Evolutionary conservation across 2,113 vertebrate species (phyloP).

Genomic region (Dasyornis broadbenti): DNA sequence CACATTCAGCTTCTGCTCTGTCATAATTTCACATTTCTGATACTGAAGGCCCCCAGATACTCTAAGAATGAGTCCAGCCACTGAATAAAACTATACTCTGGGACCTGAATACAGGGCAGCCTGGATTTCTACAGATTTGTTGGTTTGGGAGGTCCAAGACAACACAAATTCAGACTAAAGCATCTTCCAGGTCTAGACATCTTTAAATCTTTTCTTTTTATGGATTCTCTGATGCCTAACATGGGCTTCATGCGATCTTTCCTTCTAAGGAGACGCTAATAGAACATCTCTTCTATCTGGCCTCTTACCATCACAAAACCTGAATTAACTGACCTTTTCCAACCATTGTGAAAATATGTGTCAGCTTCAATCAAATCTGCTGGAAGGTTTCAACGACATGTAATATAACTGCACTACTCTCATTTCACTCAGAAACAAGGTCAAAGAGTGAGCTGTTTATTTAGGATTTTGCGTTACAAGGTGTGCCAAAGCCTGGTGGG

Average conservation of each 20-base stretch:
- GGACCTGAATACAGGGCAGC: not conserved
- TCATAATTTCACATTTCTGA: not conserved
- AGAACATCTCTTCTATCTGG: not conserved
- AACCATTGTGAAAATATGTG: not conserved
- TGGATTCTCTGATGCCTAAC: not conserved
- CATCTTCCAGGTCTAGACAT: not conserved
- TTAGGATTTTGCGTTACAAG: not conserved
- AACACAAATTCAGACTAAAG: not conserved
- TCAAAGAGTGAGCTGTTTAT: not conserved
- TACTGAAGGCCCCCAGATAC: not conserved
- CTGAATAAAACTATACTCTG: not conserved
- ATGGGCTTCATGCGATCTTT: not conserved
- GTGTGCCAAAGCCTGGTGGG: not conserved
- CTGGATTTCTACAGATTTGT: not conserved
- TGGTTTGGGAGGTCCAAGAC: not conserved
- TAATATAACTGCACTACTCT: not conserved
- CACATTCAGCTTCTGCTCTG: not conserved
- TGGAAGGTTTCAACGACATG: not conserved
- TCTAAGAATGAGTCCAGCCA: not conserved
- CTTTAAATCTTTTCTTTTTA: not conserved
- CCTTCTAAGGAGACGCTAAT: not conserved
- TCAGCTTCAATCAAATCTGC: not conserved
- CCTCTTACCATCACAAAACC: not conserved
- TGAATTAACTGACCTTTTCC: not conserved
- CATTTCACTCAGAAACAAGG: not conserved